A percentile compares a stretch with the other conserved stretches of the same genome.
phyloP scores from a whole-genome alignment of 2,888 invertebrate species.

The Alitta virens region DNA sequence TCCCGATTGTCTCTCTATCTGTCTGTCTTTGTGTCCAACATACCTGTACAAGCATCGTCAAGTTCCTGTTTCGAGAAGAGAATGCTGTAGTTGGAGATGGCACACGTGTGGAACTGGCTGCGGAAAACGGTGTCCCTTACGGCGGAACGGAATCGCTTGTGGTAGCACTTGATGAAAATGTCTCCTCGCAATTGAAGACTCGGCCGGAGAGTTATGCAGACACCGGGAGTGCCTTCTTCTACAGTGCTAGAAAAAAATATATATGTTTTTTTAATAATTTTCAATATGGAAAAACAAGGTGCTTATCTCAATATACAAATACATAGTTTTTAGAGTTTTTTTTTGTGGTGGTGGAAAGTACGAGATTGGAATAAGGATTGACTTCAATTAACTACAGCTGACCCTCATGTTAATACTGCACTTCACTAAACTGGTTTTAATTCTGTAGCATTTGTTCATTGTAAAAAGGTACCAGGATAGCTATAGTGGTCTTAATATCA shows the following conservation, averaged over 20 bases:
- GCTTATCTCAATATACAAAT: no score
- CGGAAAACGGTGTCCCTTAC: slow-evolving; percentile 74
- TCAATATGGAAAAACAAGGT: no score
- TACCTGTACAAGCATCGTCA: slow-evolving; percentile 80
- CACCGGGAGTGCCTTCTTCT: slow-evolving; percentile 66
- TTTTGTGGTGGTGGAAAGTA: no score
- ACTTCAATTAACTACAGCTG: no score
- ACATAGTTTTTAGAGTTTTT: no score
- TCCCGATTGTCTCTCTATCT: no score
- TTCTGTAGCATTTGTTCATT: no score
- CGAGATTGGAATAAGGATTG: no score
- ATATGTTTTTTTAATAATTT: neutral
- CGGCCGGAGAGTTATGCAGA: slow-evolving; percentile 70
- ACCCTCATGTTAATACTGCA: no score
- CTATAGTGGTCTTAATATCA: no score
- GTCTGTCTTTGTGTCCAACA: slow-evolving; percentile 41
- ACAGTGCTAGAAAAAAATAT: slow-evolving; percentile 60
- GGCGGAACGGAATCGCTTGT: slow-evolving; percentile 60
- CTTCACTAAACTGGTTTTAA: no score
- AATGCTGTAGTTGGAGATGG: slow-evolving; percentile 78
- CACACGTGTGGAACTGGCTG: slow-evolving; percentile 92
- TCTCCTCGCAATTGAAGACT: slow-evolving; percentile 82
- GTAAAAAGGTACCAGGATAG: no score
- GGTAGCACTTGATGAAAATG: slow-evolving; percentile 86
- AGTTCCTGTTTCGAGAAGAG: slow-evolving; percentile 83